Base-by-base conservation (phyloP, 2,113 vertebrate genomes). In the Tautogolabrus adspersus region DNA sequence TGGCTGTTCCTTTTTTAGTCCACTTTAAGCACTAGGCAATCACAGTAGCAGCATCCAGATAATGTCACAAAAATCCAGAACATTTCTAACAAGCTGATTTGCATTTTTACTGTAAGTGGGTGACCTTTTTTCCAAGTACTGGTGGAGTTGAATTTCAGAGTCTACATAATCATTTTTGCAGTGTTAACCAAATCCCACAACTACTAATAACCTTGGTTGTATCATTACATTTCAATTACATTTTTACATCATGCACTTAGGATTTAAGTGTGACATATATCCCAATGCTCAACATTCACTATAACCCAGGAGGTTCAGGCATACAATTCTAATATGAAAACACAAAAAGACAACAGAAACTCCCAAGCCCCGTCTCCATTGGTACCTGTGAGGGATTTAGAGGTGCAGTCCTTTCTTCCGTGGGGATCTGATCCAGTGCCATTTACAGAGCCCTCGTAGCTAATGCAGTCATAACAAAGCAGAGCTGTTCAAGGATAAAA, bases 401-500 rank as follows among this genome's bases (percentile, higher is more conserved):
- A 87, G 67, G 81, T 87, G 92, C 75, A 90, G 92, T 90, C 91
- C 88, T 87, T 89, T 89, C 91, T 90, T 89, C 89, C 80, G 76
- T 83, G 66, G 83, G 92, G 89, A 81, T 69, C 91, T 88, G 91
- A 87, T 94, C 92, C 92, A 89, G 91, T 91, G 91, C 83, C 91
- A 92, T 73, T 89, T 91, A 94, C 79, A 72, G 91, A 82, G 89
- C 91, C 92, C 93, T 93, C 93, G 86, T 91, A 91, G 94, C 93
- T 94, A 94, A 94, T 93, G 94, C 94, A 94, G 94, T 94, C 91
- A 95, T 94, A 95, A 94, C 94, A 95, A 90, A 95, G 93, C 91
- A 95, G 94, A 92, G 94, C 94, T 95, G 93, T 92, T 93, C 93
- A 88, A 93, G 89, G 89, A 90, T 90, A 61, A 89, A 88, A 61